Percentiles rank a stretch among this genome's conserved stretches.
Conservation (phyloP, 2,888 invertebrate species). For the Chelonus formosanus region DNA sequence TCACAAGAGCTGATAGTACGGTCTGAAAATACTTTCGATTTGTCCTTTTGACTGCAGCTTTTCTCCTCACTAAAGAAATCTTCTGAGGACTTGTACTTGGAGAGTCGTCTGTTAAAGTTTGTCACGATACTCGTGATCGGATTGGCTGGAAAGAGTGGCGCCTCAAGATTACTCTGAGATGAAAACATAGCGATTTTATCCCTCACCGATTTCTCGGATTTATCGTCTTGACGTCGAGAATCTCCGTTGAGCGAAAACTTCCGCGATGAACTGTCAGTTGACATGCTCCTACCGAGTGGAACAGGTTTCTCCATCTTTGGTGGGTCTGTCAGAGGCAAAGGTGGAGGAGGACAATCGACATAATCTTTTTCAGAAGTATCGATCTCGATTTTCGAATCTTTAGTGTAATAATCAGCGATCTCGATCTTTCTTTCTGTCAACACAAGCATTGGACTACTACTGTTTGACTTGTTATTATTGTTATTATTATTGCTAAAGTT, state of each 20-base stretch:
- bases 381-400: conserved; percentile 32
- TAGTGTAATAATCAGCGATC: conserved; percentile 50
- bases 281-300: conserved; percentile 26
- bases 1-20: conserved; percentile 59
- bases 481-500: background rate
- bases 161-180: conserved; percentile 53
- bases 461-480: conserved; percentile 14
- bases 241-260: conserved; percentile 60
- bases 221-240: conserved; percentile 77
- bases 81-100: conserved; percentile 63
- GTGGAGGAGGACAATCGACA: conserved; percentile 55
- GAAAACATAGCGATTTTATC: conserved; percentile 91
- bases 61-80: conserved; percentile 59
- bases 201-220: conserved; percentile 82
- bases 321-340: conserved; percentile 60
- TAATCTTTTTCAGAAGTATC: conserved; percentile 30
- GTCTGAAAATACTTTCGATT: conserved; percentile 46
- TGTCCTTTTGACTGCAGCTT: conserved; percentile 41
- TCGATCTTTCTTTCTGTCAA: conserved; percentile 57
- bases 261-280: conserved; percentile 30
- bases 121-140: conserved; percentile 55
- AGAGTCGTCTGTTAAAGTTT: conserved; percentile 64
- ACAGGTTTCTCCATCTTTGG: conserved; percentile 48
- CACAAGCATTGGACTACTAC: conserved; percentile 25
- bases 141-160: conserved; percentile 50